Base-by-base conservation (phyloP, 1,140 invertebrate species). In the Euglossa dilemma region DNA sequence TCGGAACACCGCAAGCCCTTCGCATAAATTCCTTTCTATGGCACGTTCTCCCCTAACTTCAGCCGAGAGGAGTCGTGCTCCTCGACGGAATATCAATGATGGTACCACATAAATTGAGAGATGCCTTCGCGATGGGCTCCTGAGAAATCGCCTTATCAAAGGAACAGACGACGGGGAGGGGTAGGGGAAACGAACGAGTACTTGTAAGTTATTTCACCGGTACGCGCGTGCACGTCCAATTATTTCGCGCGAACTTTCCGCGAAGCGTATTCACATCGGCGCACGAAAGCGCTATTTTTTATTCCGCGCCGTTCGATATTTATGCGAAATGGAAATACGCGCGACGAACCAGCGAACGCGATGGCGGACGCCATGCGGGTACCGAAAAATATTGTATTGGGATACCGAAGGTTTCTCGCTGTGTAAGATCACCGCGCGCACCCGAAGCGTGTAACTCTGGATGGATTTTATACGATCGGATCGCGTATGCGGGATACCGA, bases 1-100 rank as follows among this genome's bases (percentile, higher is more conserved):
- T 86, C 83, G 85, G 61, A 75, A 85, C 76, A 86, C 83, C 82
- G 83, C 82, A 84, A 84, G 78, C 85, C 85, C 83, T 86, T 86
- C 73, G 77, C 82, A 85, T 86, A 86, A 86, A 86, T 84, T 83
- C 69, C 77, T 76, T 83, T 83, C 84, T 83, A 85, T 82, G 80
- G 64, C 59, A 73, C 75, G 56, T 83, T 73, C 79, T 75, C 63
- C 71, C 61, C 81, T 64, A 67, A 83, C 54, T 78, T 78, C 25
- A 61, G 28, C 52, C 52, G 59, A 69, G 59, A 83, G 61, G 63
- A 84, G 47, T 78, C 74, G 73, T 78, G 75, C 59, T 73, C 71
- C 75, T 79, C 84, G 71, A 79, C 77, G 71, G 79, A 82, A 82
- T 85, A 75, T 81, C 79, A 81, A 85, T 80, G 77, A 84, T 74